Evolutionary conservation across 2,888 invertebrate species (phyloP).

Genomic region (Drosophila setosimentum): DNA sequence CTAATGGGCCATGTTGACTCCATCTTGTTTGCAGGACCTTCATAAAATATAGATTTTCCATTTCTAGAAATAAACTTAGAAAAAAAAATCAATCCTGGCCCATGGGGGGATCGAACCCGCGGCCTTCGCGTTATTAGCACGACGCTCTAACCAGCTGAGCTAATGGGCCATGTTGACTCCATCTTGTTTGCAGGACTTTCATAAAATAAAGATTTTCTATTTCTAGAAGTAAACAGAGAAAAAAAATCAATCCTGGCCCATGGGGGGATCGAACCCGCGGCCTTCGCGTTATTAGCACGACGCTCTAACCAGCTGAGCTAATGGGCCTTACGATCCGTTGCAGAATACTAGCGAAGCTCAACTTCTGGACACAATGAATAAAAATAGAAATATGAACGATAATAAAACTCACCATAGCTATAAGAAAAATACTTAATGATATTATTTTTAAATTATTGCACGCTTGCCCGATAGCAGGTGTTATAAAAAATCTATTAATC

Average conservation of each 20-base stretch:
- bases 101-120: slow-evolving; percentile 83
- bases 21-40: slow-evolving; percentile 9
- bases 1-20: slow-evolving; percentile 83
- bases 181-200: slow-evolving; percentile 6
- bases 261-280: slow-evolving; percentile 85
- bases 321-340: slow-evolving; percentile 74
- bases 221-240: background rate
- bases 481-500: slow-evolving; percentile 24
- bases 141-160: slow-evolving; percentile 86
- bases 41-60: background rate
- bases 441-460: slow-evolving; percentile 34
- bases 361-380: background rate
- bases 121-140: slow-evolving; percentile 86
- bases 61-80: background rate
- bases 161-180: slow-evolving; percentile 82
- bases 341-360: background rate
- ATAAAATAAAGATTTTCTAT: background rate
- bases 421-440: background rate
- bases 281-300: slow-evolving; percentile 86
- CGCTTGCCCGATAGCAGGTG: slow-evolving; percentile 14
- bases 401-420: slow-evolving; percentile 25
- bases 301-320: slow-evolving; percentile 86
- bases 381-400: background rate
- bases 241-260: slow-evolving; percentile 77
- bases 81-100: too few relatives aligned